Evolutionary conservation across 2,888 invertebrate species (phyloP).

Genomic region (Aspidiotus destructor): DNA sequence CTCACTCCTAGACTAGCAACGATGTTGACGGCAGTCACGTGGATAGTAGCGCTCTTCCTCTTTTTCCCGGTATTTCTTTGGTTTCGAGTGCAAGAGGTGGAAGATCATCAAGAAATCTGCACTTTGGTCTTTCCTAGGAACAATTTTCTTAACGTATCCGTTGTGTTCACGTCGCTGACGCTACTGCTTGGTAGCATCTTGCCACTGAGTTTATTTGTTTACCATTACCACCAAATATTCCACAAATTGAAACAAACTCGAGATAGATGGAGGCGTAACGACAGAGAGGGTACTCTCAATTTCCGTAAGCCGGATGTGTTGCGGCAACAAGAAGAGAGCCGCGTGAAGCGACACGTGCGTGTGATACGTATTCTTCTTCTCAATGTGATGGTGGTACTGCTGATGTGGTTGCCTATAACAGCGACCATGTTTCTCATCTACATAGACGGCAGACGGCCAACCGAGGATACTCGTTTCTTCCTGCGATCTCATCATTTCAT

Average conservation of each 20-base stretch:
- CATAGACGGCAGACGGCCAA: slow-evolving; percentile 47
- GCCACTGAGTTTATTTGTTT: slow-evolving; percentile 48
- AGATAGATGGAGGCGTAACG: slow-evolving; percentile 44
- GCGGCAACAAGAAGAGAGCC: slow-evolving; percentile 35
- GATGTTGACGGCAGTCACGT: slow-evolving; percentile 43
- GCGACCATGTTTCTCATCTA: slow-evolving; percentile 49
- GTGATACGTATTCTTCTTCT: slow-evolving; percentile 48
- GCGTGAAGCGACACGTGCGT: slow-evolving; percentile 48
- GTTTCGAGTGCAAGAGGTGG: slow-evolving; percentile 42
- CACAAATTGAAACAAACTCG: slow-evolving; percentile 47
- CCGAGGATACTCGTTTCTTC: slow-evolving; percentile 47
- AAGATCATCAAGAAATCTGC: slow-evolving; percentile 43
- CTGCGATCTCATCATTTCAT: slow-evolving; percentile 48
- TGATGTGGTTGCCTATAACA: slow-evolving; percentile 52
- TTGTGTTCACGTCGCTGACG: slow-evolving; percentile 47
- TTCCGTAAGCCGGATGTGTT: slow-evolving; percentile 26
- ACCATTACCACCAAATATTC: slow-evolving; percentile 50
- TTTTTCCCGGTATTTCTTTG: slow-evolving; percentile 49
- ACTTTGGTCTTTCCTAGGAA: slow-evolving; percentile 49
- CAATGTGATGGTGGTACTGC: slow-evolving; percentile 49
- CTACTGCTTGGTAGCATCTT: slow-evolving; percentile 46
- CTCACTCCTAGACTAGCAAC: slow-evolving; percentile 45
- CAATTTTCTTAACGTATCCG: slow-evolving; percentile 44
- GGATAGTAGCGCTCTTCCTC: slow-evolving; percentile 46
- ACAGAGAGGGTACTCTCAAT: background rate